These are phyloP conservation scores for Xenopus laevis DNA, from an alignment of 2,113 vertebrate species.

Conservation along the genomic window DNA sequence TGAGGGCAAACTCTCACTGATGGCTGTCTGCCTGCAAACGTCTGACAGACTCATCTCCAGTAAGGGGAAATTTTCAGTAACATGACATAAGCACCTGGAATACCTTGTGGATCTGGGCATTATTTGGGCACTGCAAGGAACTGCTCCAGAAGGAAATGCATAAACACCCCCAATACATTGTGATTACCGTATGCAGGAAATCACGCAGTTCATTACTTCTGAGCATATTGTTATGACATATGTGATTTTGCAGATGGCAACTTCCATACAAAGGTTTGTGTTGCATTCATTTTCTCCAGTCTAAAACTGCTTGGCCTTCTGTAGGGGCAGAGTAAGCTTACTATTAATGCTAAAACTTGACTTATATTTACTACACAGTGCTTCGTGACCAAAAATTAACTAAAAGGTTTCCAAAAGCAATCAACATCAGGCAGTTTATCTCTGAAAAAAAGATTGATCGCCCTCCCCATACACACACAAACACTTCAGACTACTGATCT, in stretches of 20 bases:
- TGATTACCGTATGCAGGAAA: conserved; percentile 41
- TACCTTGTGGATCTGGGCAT: conserved; percentile 56
- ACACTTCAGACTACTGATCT: conserved; percentile 40
- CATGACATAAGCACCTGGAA: conserved; percentile 54
- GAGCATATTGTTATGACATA: conserved; percentile 42
- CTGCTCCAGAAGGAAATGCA: conserved; percentile 45
- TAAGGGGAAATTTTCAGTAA: conserved; percentile 19
- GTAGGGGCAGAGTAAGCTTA: background rate
- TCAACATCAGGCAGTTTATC: conserved; percentile 57
- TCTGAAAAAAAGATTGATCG: conserved; percentile 44
- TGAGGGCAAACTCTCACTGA: conserved; percentile 21
- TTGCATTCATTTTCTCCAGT: conserved; percentile 38
- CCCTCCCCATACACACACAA: background rate
- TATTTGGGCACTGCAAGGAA: conserved; percentile 47
- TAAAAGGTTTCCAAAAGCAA: conserved; percentile 48
- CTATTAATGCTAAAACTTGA: too few relatives aligned
- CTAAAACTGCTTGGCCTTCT: conserved; percentile 9
- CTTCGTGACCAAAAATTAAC: conserved; percentile 49
- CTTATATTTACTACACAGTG: conserved; percentile 46
- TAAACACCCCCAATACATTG: conserved; percentile 42
- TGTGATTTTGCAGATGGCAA: conserved; percentile 49
- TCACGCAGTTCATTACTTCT: conserved; percentile 47
- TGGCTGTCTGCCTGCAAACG: conserved; percentile 20
- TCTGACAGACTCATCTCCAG: conserved; percentile 3
- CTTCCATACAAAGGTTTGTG: conserved; percentile 43